Base-by-base conservation (phyloP, 2,888 invertebrate genomes). In the Meta bourneti region DNA sequence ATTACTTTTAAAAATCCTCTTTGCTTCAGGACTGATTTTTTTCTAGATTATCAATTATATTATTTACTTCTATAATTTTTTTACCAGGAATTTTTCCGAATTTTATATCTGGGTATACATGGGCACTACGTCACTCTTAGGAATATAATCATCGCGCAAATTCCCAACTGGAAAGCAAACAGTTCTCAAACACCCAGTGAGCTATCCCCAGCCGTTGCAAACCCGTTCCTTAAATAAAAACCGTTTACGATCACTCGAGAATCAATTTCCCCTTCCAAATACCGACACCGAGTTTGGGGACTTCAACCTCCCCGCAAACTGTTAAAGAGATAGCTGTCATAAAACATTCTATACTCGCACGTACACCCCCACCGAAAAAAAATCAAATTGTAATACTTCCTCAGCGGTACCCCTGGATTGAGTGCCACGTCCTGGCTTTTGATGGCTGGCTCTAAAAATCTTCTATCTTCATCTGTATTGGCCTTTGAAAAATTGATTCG, bases 381-480 rank as follows among this genome's bases (percentile, higher is more conserved):
- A 75, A n/a, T n/a, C n/a, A n/a, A 77, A 82, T 82, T 82, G 70
- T 86, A 19, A 86, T 86, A 51, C 70, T 70, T 77, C 54, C 20
- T n/a, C 48, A 34, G 13, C n/a, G n/a, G n/a, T n/a, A n/a, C 6
- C 49, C 82, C 11, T 71, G 54, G 19, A 49, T 19, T 71, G 34
- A 61, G 61, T 61, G 13, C 8, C 11, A 9, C 69, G 5, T 72
- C 19, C 71, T 9, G 48, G 54, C 52, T 13, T 79, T 75, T 69
- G 61, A 81, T 81, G 81, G 48, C 48, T 54, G 52, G 79, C 87
- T 34, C 54, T 87, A 80, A 80, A 87, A 87, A 82, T 82, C 78
- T 34, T 51, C 79, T 79, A 79, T 87, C 79, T 80, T 48, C 54
- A 72, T 72, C 19, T 71, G 72, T 79, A 80, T 80, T 87, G 87